phyloP scores from a whole-genome alignment of 1,140 invertebrate genomes.

The Atta cephalotes region DNA sequence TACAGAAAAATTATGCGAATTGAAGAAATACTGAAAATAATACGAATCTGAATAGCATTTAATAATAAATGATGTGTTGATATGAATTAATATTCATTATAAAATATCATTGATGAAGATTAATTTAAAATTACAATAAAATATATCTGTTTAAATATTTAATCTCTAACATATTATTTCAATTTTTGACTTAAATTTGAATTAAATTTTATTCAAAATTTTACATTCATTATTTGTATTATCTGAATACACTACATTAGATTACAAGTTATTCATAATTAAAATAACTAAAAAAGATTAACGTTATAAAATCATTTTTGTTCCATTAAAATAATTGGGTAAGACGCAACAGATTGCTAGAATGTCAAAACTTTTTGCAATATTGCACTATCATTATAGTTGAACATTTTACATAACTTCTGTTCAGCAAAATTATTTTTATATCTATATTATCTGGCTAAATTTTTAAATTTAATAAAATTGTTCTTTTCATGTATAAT shows the following conservation, averaged over 20 bases:
- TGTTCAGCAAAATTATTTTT: no score
- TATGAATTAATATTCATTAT: neutral
- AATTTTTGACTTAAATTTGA: neutral
- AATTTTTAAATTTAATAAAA: no score
- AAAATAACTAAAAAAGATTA: neutral
- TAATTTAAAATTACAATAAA: neutral
- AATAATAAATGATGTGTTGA: conserved; percentile 4
- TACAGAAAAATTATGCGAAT: neutral
- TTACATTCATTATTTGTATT: neutral
- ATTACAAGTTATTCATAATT: neutral
- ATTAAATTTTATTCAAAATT: neutral
- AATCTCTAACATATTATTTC: neutral
- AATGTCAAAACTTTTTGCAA: no score
- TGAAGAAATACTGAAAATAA: neutral
- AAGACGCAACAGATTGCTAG: no score
- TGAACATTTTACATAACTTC: no score
- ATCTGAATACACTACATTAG: neutral
- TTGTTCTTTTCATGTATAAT: no score
- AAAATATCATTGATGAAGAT: neutral
- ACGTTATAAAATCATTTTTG: no score
- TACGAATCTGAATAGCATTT: neutral
- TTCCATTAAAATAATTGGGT: no score
- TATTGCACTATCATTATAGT: no score
- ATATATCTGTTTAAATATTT: neutral
- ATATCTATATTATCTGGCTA: no score